Conservation (phyloP, 2,113 vertebrate species). For the Tetrax tetrax region DNA sequence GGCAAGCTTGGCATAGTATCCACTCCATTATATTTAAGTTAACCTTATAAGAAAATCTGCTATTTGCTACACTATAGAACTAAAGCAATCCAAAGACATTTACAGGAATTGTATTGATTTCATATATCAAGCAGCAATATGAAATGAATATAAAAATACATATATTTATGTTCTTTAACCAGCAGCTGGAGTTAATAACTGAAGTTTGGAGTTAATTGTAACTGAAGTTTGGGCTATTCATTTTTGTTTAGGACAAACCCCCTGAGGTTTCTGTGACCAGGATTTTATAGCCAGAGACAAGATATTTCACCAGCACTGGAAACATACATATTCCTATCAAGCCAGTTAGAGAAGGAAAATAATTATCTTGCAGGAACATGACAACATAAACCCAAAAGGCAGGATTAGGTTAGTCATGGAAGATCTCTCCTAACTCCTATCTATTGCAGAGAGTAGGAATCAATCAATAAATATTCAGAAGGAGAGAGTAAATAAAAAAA, state of each 20-base stretch:
- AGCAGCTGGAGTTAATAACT: constrained; percentile 51
- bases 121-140: not conserved
- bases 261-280: constrained; percentile 38
- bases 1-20: not conserved
- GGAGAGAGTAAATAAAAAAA: not conserved
- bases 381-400: not conserved
- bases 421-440: not conserved
- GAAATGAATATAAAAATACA: not conserved
- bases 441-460: not conserved
- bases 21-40: not conserved
- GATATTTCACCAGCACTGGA: constrained; percentile 27
- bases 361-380: not conserved
- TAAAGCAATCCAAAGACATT: not conserved
- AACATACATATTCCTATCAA: constrained; percentile 19
- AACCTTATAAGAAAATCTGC: not conserved
- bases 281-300: constrained; percentile 30
- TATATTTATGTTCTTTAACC: constrained; percentile 19
- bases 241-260: constrained; percentile 36
- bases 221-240: constrained; percentile 1
- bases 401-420: not conserved
- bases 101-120: not conserved
- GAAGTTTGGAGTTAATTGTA: constrained; percentile 58
- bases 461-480: not conserved
- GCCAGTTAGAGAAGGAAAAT: constrained; percentile 3
- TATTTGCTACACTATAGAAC: not conserved